Evolutionary conservation across 2,888 invertebrate species (phyloP).

Genomic region (Tipula helvola): DNA sequence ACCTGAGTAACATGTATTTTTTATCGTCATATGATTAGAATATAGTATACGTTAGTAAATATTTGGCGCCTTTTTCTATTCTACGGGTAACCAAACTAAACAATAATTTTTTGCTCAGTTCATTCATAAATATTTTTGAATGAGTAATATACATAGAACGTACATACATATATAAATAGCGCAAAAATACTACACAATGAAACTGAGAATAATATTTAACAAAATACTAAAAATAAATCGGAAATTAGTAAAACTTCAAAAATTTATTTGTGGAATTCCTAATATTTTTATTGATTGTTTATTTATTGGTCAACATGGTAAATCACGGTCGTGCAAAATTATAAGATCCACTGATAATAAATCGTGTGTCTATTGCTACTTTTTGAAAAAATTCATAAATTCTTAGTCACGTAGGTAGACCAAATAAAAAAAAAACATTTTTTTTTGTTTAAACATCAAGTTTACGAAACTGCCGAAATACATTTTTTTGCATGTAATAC

Average conservation of each 20-base stretch:
- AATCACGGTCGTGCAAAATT: background rate
- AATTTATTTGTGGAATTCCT: no score
- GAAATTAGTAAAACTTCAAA: background rate
- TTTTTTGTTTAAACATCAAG: background rate
- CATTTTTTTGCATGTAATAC: background rate
- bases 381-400: background rate
- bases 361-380: background rate
- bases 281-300: background rate
- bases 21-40: constrained; percentile 4
- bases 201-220: background rate
- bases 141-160: background rate
- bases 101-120: background rate
- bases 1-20: background rate
- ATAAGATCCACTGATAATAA: background rate
- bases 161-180: background rate
- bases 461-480: background rate
- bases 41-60: background rate
- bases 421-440: no score
- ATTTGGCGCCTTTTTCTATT: background rate
- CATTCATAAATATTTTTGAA: background rate
- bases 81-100: background rate
- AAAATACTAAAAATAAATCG: background rate
- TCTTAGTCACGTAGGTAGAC: background rate
- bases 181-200: background rate
- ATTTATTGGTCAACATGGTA: background rate